Evolutionary conservation across 1,140 invertebrate genomes (phyloP).

Genomic region (Lethocerus indicus): DNA sequence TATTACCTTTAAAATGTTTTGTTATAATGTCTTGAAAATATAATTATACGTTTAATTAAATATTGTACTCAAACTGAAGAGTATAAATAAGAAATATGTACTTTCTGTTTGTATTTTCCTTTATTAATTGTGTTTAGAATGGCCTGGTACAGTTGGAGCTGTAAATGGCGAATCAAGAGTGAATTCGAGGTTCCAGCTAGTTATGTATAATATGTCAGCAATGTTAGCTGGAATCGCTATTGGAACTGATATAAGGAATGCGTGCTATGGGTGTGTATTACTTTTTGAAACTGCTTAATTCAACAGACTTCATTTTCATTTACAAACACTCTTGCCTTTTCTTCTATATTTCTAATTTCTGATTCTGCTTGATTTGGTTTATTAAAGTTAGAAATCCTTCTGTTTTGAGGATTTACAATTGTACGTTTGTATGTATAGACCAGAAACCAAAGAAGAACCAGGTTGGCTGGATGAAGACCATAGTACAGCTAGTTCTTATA

Average conservation of each 20-base stretch:
- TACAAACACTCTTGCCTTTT: too few species aligned
- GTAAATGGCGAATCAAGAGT: constrained; percentile 55
- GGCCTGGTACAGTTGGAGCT: constrained; percentile 23
- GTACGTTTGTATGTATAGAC: neutral
- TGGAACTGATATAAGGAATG: constrained; percentile 66
- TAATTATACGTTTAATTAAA: neutral
- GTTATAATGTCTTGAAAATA: neutral
- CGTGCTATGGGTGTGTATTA: too few species aligned
- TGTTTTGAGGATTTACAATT: neutral
- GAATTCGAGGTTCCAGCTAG: constrained; percentile 57
- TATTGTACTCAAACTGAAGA: constrained; percentile 7
- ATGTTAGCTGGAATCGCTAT: constrained; percentile 74
- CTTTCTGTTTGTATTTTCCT: constrained; percentile 17
- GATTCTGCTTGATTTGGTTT: neutral
- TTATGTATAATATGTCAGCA: constrained; percentile 79
- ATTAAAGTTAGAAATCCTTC: neutral
- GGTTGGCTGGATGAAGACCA: neutral
- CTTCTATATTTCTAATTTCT: neutral
- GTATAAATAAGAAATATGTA: constrained; percentile 11
- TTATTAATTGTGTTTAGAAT: constrained; percentile 19
- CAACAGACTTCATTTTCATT: neutral
- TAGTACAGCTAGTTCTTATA: neutral
- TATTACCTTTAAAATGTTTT: neutral
- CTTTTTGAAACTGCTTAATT: constrained; percentile 1
- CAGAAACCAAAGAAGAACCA: neutral